phyloP scores from a whole-genome alignment of 2,113 vertebrate genomes.

The Trichechus manatus region DNA sequence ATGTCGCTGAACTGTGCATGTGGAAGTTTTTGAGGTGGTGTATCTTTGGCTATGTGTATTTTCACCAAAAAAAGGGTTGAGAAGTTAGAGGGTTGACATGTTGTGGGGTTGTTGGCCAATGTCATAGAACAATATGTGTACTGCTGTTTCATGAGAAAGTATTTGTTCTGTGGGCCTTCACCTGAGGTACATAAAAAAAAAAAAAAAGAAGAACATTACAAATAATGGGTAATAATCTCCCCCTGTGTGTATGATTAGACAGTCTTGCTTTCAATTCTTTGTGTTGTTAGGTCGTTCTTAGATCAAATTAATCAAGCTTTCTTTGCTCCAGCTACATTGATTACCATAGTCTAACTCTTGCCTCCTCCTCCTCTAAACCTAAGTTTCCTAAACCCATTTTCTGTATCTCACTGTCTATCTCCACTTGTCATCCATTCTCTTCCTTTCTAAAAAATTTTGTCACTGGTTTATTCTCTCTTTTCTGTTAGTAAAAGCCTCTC shows the following conservation, averaged over 20 bases:
- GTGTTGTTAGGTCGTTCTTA: neutral
- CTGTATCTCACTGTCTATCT: neutral
- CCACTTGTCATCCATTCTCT: constrained; percentile 17
- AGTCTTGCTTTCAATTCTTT: constrained; percentile 29
- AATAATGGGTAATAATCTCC: neutral
- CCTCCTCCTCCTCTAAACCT: neutral
- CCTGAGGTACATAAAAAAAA: too few species aligned
- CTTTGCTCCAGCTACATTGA: constrained; percentile 40
- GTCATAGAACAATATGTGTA: too few species aligned
- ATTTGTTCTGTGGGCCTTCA: too few species aligned
- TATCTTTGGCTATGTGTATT: too few species aligned
- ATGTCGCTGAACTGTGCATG: too few species aligned
- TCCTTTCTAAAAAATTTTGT: constrained; percentile 33
- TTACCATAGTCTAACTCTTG: neutral
- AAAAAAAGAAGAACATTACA: too few species aligned
- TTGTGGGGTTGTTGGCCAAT: too few species aligned
- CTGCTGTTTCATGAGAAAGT: too few species aligned
- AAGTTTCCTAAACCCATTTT: constrained; percentile 43
- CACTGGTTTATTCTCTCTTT: neutral
- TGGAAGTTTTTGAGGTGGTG: too few species aligned
- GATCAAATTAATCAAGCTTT: constrained; percentile 36
- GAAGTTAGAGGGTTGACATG: too few species aligned
- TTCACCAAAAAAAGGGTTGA: too few species aligned
- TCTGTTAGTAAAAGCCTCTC: constrained; percentile 29
- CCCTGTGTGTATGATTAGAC: neutral